These are phyloP conservation scores for Aphis craccivora DNA, from an alignment of 1,140 invertebrate genomes.

Conservation along the genomic window DNA sequence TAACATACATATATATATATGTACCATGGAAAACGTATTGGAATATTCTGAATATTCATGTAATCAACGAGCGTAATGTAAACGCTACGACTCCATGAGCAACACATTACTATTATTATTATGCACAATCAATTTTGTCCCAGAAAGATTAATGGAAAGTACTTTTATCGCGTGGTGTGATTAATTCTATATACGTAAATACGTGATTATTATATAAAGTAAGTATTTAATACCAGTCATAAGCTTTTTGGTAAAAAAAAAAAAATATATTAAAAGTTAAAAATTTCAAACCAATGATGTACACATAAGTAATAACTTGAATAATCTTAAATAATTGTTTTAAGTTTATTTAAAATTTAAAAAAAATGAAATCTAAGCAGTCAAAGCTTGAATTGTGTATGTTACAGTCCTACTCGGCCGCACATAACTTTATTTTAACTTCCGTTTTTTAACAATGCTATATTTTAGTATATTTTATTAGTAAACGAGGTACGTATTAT, in stretches of 20 bases:
- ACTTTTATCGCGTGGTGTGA: neutral
- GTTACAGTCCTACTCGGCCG: too few relatives aligned
- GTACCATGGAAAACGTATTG: neutral
- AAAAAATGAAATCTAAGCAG: too few relatives aligned
- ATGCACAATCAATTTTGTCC: neutral
- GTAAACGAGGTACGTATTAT: neutral
- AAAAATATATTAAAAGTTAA: neutral
- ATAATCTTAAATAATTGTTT: too few relatives aligned
- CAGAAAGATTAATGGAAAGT: neutral
- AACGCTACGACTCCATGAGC: neutral
- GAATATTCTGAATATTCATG: constrained; percentile 27
- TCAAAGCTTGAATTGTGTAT: too few relatives aligned
- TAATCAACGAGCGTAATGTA: neutral
- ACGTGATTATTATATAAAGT: neutral
- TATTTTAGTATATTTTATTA: neutral
- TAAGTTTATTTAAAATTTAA: too few relatives aligned
- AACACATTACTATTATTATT: constrained; percentile 5
- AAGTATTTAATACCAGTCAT: neutral
- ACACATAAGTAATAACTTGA: too few relatives aligned
- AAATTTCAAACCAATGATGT: neutral
- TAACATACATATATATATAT: neutral
- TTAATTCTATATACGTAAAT: neutral
- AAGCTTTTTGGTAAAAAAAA: neutral
- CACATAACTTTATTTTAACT: too few relatives aligned
- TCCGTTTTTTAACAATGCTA: too few relatives aligned